phyloP scores from a whole-genome alignment of 1,140 invertebrate genomes.

The Periplaneta americana region DNA sequence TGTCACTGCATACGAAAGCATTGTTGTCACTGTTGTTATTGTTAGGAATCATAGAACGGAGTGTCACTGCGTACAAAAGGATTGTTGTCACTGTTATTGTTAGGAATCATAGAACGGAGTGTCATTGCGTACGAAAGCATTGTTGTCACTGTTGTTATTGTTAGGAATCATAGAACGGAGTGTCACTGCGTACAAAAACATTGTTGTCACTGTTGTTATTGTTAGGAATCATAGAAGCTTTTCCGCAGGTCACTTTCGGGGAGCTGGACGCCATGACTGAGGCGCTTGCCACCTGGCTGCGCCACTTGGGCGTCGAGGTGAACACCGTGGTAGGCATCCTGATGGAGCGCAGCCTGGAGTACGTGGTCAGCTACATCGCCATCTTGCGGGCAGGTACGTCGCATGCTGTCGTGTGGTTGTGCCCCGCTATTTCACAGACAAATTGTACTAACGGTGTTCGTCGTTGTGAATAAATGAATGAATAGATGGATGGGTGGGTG shows the following conservation, averaged over 20 bases:
- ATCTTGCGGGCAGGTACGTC: conserved; percentile 40
- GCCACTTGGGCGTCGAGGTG: conserved; percentile 17
- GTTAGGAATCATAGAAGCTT: not conserved
- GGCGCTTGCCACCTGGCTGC: conserved; percentile 20
- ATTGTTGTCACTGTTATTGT: not conserved
- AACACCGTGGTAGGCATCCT: conserved; percentile 37
- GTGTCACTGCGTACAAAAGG: no score
- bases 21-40: no score
- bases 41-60: no score
- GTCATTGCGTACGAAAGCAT: not conserved
- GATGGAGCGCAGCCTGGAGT: conserved; percentile 39
- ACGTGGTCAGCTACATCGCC: conserved; percentile 40
- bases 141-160: not conserved
- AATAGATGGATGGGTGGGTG: no score
- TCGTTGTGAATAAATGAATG: no score
- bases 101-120: not conserved
- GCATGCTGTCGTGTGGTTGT: not conserved
- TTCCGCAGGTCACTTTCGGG: conserved; percentile 21
- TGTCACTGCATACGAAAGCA: not conserved
- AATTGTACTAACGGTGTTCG: no score
- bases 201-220: not conserved
- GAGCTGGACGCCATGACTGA: conserved; percentile 26
- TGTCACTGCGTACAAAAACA: not conserved
- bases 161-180: not conserved
- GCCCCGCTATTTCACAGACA: no score